Evolutionary conservation across 2,113 vertebrate genomes (phyloP), one percentile per base, ranked within the genome.

Genomic region (Oreotrochilus melanogaster): DNA sequence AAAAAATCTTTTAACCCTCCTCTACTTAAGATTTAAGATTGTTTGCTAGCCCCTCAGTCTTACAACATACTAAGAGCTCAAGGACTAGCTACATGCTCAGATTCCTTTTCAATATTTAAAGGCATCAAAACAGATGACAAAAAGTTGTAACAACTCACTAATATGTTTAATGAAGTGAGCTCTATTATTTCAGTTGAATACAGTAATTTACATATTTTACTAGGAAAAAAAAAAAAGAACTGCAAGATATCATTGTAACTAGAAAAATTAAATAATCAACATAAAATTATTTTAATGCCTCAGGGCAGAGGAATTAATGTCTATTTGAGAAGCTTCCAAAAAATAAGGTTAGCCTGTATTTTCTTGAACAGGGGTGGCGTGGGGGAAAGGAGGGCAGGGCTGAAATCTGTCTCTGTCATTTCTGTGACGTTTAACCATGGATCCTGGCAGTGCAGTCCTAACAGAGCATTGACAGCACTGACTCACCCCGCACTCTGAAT

Each of bases 401-500:
- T 31, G 53, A 37, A 62, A 11, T 27, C 37, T 22, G 50, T 3
- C 35, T 47, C 1, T 47, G 2, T 8, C 18, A 28, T 17, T 58
- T 28, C 74, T 33, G 6, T 4, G 1, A 27, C 4, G 2, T 15
- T 15, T 58, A 30, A 22, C n/a, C 33, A 18, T 0, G 23, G 10
- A n/a, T 56, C 14, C 30, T 1, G 48, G 4, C 27, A 14, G 28
- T 11, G 89, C 74, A n/a, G 76, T 90, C 0, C 2, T 37, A 19
- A 1, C 6, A 8, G 43, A 6, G 53, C 89, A 23, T 0, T 2
- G 89, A 21, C 27, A 61, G 71, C 67, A 6, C 0, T 35, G 83
- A 39, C 67, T 73, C 72, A 72, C 62, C 51, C 43, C 8, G 24
- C 79, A 6, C 64, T 50, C 86, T 54, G 84, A 48, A 84, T 57